Evolutionary conservation across 2,888 invertebrate species (phyloP), one percentile per base, ranked within the genome.

Genomic region (Drosophila seclusa): DNA sequence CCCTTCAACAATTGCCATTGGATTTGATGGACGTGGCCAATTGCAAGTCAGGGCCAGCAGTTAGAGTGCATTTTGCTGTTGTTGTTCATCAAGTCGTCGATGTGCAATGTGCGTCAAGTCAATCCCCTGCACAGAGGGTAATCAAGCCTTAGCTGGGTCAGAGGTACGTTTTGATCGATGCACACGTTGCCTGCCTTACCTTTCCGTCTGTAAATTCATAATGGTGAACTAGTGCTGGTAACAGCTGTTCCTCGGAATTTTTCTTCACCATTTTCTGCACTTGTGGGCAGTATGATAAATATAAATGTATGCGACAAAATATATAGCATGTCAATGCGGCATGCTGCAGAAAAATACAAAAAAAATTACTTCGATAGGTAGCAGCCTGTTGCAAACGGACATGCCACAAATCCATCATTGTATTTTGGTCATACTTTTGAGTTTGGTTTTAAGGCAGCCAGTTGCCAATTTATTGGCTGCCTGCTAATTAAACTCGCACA

Each of bases 401-500:
- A 65, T 59, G 66, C 74, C 63, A 68, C 64, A 75, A 61, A 74
- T 74, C 57, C 42, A 62, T 75, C 75, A 68, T 53, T 10, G 27
- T 11, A 11, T 36, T 50, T 18, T 36, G 18, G 18, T 3, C 36
- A 49, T 10, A 13, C n/a, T 38, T 64, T 72, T 52, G 21, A 52
- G 27, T 48, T 50, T 40, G 52, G 18, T 48, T 58, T 32, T 48
- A 59, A 50, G 57, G 34, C 50, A 29, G 45, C 42, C n/a, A 31
- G 49, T 69, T 52, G 66, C 45, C 64, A 66, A 64, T 67, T 68
- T 75, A 76, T 66, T 66, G 54, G 49, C 53, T 58, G 73, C 36
- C 58, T 73, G 70, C 73, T 73, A 74, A 78, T 74, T 78, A 78
- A 65, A 67, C 63, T 53, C 49, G 54, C 49, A 24, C 42, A 42